phyloP scores from a whole-genome alignment of 2,888 invertebrate species.

The Diaphora mendica region DNA sequence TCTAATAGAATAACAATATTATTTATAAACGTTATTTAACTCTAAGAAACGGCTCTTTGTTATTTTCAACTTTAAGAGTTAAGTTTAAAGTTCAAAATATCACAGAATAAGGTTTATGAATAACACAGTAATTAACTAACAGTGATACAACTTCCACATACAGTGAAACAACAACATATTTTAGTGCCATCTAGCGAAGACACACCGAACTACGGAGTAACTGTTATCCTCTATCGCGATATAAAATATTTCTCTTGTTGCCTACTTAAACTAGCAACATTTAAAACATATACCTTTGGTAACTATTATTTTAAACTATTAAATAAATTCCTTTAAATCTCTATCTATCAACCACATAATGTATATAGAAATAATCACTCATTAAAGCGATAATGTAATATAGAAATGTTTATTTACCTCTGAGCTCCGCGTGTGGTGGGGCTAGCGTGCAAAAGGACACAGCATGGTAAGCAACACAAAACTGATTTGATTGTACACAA shows the following conservation, averaged over 20 bases:
- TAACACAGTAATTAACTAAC: too few relatives aligned
- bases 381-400: neutral
- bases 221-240: neutral
- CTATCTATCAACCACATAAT: neutral
- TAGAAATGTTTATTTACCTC: slow-evolving; percentile 75
- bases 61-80: too few relatives aligned
- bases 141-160: neutral
- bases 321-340: neutral
- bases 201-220: neutral
- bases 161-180: neutral
- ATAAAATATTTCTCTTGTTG: neutral
- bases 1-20: too few relatives aligned
- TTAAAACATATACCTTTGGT: neutral
- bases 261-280: neutral
- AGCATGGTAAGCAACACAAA: slow-evolving; percentile 78
- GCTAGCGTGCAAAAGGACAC: slow-evolving; percentile 85
- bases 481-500: slow-evolving; percentile 47
- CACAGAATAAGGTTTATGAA: neutral
- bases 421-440: slow-evolving; percentile 84
- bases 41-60: too few relatives aligned
- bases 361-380: neutral
- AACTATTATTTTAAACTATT: neutral
- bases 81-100: too few relatives aligned
- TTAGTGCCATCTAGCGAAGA: neutral
- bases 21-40: too few relatives aligned